Conservation (phyloP, 2,888 invertebrate species). For the Cyaniris semiargus region DNA sequence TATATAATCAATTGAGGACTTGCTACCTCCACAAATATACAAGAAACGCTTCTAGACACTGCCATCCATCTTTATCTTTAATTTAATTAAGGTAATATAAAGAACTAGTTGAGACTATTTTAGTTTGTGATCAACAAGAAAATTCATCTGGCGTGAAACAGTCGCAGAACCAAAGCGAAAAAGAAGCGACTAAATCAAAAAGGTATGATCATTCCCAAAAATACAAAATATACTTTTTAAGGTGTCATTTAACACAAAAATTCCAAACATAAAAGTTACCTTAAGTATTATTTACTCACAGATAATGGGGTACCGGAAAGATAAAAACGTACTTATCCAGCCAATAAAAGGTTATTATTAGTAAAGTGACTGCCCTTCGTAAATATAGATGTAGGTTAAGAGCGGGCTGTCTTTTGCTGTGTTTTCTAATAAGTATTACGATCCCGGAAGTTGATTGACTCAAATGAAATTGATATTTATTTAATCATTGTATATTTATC, state of each 20-base stretch:
- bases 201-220: background rate
- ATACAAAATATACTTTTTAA: background rate
- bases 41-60: too few species aligned
- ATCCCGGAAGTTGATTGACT: too few species aligned
- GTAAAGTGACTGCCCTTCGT: conserved; percentile 40
- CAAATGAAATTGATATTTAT: too few species aligned
- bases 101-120: too few species aligned
- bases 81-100: too few species aligned
- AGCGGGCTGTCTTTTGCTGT: too few species aligned
- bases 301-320: conserved; percentile 40
- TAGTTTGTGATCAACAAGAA: too few species aligned
- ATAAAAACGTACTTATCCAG: conserved; percentile 42
- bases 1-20: background rate
- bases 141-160: too few species aligned
- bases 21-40: background rate
- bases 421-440: too few species aligned
- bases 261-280: conserved; percentile 42
- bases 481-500: too few species aligned
- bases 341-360: conserved; percentile 44
- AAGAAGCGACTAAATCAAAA: background rate
- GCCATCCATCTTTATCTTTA: too few species aligned
- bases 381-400: conserved; percentile 37
- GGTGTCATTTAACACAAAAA: conserved; percentile 39
- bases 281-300: conserved; percentile 43
- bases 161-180: too few species aligned